Evolutionary conservation across 2,888 invertebrate species (phyloP).

Genomic region (Phasia obesa): DNA sequence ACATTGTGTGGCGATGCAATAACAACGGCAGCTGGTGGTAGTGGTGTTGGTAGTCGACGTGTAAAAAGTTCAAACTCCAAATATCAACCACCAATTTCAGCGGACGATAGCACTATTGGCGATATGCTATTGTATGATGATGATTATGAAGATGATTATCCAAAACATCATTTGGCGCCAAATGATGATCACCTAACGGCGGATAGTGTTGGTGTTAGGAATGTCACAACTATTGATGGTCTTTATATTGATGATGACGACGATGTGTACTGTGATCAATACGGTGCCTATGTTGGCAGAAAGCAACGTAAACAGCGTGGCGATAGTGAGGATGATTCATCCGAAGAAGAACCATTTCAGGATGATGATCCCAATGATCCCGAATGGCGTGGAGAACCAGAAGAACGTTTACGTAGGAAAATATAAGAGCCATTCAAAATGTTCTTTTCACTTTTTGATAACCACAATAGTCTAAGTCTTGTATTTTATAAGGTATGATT

Average conservation of each 20-base stretch:
- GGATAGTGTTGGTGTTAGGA: conserved; percentile 67
- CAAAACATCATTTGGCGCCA: conserved; percentile 77
- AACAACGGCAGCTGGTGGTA: conserved; percentile 22
- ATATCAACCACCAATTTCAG: conserved; percentile 48
- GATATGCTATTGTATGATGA: conserved; percentile 70
- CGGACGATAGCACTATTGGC: conserved; percentile 68
- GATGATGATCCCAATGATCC: conserved; percentile 94
- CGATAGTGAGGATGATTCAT: conserved; percentile 76
- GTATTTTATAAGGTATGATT: conserved; percentile 59
- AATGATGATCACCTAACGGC: conserved; percentile 73
- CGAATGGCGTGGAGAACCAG: conserved; percentile 86
- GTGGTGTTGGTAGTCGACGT: conserved; percentile 16
- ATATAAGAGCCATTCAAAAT: conserved; percentile 55
- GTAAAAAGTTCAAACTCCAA: conserved; percentile 52
- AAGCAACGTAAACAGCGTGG: conserved; percentile 70
- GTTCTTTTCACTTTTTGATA: conserved; percentile 27
- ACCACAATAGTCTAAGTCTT: conserved; percentile 51
- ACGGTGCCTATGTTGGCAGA: conserved; percentile 75
- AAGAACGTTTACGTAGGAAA: conserved; percentile 71
- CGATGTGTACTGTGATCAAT: conserved; percentile 72
- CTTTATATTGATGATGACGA: conserved; percentile 59
- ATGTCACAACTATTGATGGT: conserved; percentile 53
- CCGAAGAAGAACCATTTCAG: conserved; percentile 85
- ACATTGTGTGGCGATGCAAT: conserved; percentile 54
- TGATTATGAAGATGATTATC: conserved; percentile 75